Conservation (phyloP, 2,113 vertebrate species). For the Trachemys scripta region DNA sequence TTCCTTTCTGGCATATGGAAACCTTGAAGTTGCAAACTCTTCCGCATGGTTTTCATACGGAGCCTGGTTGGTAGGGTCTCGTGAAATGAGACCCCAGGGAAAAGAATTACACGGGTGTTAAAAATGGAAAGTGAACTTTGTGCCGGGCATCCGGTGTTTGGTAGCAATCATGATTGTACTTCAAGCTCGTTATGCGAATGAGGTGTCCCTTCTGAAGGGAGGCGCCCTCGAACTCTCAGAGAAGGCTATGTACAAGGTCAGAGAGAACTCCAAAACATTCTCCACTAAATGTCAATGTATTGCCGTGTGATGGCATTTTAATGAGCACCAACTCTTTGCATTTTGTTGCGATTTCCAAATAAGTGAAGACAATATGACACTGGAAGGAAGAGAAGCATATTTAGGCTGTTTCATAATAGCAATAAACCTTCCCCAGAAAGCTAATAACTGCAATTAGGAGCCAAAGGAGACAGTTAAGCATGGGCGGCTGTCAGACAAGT, state of each 20-base stretch:
- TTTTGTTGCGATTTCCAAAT: constrained; percentile 34
- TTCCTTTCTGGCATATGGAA: neutral
- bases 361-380: constrained; percentile 29
- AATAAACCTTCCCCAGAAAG: constrained; percentile 13
- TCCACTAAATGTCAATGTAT: constrained; percentile 7
- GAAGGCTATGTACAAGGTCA: neutral
- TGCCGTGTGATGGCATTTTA: constrained; percentile 47
- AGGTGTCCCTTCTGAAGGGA: neutral
- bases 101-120: neutral
- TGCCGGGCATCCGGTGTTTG: neutral
- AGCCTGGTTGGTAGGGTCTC: neutral
- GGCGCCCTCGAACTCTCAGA: neutral
- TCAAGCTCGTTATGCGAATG: neutral
- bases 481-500: neutral
- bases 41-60: neutral
- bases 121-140: neutral
- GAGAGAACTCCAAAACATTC: constrained; percentile 4
- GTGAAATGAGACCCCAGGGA: accelerated
- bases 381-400: constrained; percentile 10
- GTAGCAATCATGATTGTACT: neutral
- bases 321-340: constrained; percentile 34
- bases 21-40: neutral
- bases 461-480: neutral
- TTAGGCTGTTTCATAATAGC: constrained; percentile 21
- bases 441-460: constrained; percentile 51